A percentile compares a stretch with the other conserved stretches of the same genome.
phyloP scores from a whole-genome alignment of 2,888 invertebrate species.

The Tipula lateralis region DNA sequence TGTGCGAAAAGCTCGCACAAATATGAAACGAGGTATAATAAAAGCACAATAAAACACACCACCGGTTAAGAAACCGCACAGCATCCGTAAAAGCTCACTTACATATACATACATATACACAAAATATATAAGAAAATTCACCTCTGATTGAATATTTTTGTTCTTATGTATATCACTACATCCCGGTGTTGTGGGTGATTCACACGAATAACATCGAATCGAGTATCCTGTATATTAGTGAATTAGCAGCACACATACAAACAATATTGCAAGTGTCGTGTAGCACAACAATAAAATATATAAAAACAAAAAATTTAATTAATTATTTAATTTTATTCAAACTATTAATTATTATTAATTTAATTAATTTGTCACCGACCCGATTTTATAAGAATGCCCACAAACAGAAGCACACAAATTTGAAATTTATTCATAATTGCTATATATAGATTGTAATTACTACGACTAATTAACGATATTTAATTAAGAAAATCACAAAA shows the following conservation, averaged over 20 bases:
- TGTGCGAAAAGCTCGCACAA: not conserved
- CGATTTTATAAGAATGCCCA: not conserved
- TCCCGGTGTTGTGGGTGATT: conserved; percentile 26
- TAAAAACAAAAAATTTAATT: conserved; percentile 25
- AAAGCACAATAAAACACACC: not conserved
- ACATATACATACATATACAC: not conserved
- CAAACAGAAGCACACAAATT: not conserved
- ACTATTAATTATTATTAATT: not conserved
- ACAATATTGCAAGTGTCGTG: too few relatives aligned
- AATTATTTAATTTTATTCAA: not conserved
- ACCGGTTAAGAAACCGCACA: too few relatives aligned
- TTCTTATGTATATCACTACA: not conserved
- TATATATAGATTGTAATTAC: not conserved
- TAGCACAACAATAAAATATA: not conserved
- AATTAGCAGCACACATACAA: not conserved
- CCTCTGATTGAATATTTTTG: conserved; percentile 19
- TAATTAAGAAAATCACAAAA: not conserved
- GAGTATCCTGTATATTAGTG: not conserved
- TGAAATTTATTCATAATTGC: conserved; percentile 27
- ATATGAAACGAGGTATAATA: not conserved
- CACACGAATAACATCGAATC: conserved; percentile 13
- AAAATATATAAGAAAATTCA: not conserved
- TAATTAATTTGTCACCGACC: not conserved
- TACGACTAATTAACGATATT: not conserved
- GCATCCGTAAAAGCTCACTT: too few relatives aligned